Base-by-base conservation (phyloP, 2,888 invertebrate genomes). In the Matsumyia berberina region DNA sequence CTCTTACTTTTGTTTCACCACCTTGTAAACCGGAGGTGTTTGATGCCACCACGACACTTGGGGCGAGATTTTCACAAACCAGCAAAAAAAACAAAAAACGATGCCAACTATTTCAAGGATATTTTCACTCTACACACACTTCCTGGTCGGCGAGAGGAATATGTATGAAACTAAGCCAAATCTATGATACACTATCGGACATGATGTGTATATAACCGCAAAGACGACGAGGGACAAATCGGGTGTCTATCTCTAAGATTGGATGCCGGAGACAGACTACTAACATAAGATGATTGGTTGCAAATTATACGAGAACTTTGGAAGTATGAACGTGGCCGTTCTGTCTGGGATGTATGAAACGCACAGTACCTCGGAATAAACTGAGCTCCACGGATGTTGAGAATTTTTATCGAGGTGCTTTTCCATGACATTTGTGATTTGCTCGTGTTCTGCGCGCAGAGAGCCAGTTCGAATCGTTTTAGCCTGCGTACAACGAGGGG, bases 1-100 rank as follows among this genome's bases (percentile, higher is more conserved):
- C 62, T 83, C 79, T 85, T 85, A 85, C 85, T 85, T 85, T 85
- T 76, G 64, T 79, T 73, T 79, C 67, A 74, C 42, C 73, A 74
- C 64, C 69, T 55, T 60, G 53, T 49, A 46, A 33, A 57, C 39
- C 17, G 5, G 53, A 79, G 55, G 69, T 62, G 57, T 64, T 73
- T 62, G 73, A 78, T 53, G 53, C 76, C 24, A 49, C 67, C 39
- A 44, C 42, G 67, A 64, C 49, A 74, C 57, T 79, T 62, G 46
- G 37, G 12, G 46, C 29, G 11, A 49, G 42, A 51, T 31, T 39
- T 55, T 44, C 19, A 58, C 11, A 57, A 57, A 29, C 9, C 37
- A 44, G 15, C 29, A 35, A 12, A 62, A 60, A 66, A 72, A 60
- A 60, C 15, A 55, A 46, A 62, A 53, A 57, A 15, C 44, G 24